Base-by-base conservation (phyloP, 2,113 vertebrate species). In the Bufo gargarizans region DNA sequence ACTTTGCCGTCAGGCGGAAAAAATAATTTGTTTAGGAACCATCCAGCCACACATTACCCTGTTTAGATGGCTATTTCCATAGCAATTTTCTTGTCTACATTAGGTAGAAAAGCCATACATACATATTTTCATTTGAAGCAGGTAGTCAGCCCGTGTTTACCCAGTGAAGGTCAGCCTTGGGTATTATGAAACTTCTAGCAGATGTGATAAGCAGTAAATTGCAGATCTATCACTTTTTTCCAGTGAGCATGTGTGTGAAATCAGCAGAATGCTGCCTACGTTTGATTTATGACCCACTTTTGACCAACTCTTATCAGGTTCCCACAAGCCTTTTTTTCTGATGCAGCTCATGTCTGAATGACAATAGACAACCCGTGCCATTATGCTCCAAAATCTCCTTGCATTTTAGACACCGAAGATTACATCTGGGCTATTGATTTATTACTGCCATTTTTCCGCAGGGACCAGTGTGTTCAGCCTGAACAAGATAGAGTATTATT, bases 371-470 rank as follows among this genome's bases (percentile, higher is more conserved):
- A 96, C 96, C 95, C 93, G 93, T 94, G 92, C 95, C 96, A 97
- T 97, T 97, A 98, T 96, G 94, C 96, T 96, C 92, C 90, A 94
- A 96, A 96, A 96, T 96, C 96, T 96, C 95, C 94, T 93, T 94
- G 95, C 95, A 95, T 98, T 97, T 97, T 96, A 96, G 97, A 96
- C 96, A 97, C 95, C 93, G 92, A 95, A 97, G 97, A 99, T 99
- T 98, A 97, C 97, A 98, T 98, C 97, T 96, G 91, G 94, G 93
- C 92, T 94, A 95, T 96, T 99, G 97, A 99, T 99, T 99, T 98
- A 99, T 97, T 95, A 92, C 96, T 90, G 93, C 93, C 92, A 93
- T 93, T 92, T 90, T 93, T 90, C 91, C 91, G 94, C 92, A 93
- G 92, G 95, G 94, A 95, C 94, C 93, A 94, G 95, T 95, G 94